Conservation (phyloP, 2,888 invertebrate genomes). For the Doris montereyensis region DNA sequence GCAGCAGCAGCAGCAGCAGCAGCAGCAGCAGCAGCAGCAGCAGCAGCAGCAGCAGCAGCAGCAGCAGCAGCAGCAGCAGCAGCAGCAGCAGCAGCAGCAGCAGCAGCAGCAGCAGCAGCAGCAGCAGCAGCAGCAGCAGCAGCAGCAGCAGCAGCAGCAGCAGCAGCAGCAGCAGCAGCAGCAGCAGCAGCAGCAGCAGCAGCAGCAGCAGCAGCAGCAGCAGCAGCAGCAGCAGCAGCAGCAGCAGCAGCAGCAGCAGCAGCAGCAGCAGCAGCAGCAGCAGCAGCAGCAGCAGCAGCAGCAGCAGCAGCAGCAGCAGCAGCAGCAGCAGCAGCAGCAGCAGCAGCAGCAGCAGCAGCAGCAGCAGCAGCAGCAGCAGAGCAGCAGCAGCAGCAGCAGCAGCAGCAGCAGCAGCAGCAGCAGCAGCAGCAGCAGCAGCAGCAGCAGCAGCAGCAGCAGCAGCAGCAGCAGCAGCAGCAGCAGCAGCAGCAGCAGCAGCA, state of each 20-base stretch:
- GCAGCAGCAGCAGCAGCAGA: background rate
- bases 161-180: background rate
- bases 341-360: slow-evolving; percentile 12
- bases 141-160: background rate
- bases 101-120: background rate
- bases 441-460: slow-evolving; percentile 25
- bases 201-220: background rate
- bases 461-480: slow-evolving; percentile 29
- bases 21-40: slow-evolving; percentile 27
- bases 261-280: background rate
- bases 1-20: slow-evolving; percentile 30
- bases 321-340: slow-evolving; percentile 21
- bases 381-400: too few relatives aligned
- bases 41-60: slow-evolving; percentile 18
- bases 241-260: background rate
- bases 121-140: slow-evolving; percentile 18
- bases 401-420: slow-evolving; percentile 23
- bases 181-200: background rate
- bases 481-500: slow-evolving; percentile 22
- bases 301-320: background rate
- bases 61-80: slow-evolving; percentile 7
- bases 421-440: slow-evolving; percentile 16
- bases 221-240: background rate
- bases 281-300: slow-evolving; percentile 4
- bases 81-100: slow-evolving; percentile 12